Conservation (phyloP, 2,797 vertebrate genomes). For the Intellagama lesueurii region DNA sequence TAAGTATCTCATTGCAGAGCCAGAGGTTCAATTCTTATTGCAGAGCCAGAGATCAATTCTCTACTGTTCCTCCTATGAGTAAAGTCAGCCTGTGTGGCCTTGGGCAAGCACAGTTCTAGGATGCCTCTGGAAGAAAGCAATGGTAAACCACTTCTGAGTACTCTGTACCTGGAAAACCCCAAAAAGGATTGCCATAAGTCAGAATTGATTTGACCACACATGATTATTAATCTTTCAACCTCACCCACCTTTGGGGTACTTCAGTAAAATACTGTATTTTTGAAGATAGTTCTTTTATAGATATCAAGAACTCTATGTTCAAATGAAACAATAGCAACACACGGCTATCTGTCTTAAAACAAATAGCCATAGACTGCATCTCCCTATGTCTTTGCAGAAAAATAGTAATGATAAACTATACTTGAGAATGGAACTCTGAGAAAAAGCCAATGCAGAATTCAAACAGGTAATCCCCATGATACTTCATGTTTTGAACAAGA, state of each 20-base stretch:
- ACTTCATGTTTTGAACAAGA: conserved; percentile 20
- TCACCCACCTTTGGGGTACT: neutral
- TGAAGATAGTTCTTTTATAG: neutral
- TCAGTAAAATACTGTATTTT: neutral
- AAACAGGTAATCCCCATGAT: conserved; percentile 25
- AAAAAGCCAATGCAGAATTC: neutral
- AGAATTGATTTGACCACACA: too few relatives aligned
- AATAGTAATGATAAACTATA: conserved; percentile 17
- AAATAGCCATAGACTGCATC: neutral
- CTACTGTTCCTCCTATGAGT: too few relatives aligned
- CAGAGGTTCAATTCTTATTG: too few relatives aligned
- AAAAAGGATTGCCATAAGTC: too few relatives aligned
- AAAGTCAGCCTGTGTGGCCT: too few relatives aligned
- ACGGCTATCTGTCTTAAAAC: neutral
- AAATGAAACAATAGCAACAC: neutral
- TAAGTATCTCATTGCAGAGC: too few relatives aligned
- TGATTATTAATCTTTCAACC: too few relatives aligned
- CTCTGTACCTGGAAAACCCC: too few relatives aligned
- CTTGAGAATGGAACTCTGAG: neutral
- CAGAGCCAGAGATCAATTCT: too few relatives aligned
- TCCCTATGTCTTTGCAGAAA: neutral
- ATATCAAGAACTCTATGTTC: neutral
- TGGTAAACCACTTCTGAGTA: too few relatives aligned
- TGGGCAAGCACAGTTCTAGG: too few relatives aligned
- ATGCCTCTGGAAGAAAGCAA: too few relatives aligned